Evolutionary conservation across 2,797 vertebrate genomes (phyloP), one percentile per base, ranked within the genome.

Genomic region (Kryptopterus vitreolus): DNA sequence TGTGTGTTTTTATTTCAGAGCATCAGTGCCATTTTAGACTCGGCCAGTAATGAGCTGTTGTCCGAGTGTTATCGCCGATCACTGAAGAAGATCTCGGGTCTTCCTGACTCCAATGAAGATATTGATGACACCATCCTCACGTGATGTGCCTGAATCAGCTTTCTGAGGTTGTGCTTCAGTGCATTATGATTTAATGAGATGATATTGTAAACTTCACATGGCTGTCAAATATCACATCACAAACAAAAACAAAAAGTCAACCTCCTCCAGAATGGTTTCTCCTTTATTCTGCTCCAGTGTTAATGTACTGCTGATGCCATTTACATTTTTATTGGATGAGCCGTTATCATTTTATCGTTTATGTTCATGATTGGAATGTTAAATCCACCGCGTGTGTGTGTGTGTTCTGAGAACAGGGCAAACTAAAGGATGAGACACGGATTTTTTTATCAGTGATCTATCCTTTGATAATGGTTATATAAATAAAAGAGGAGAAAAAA

Each of bases 81-180:
- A 31, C 88, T 99, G 89, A 95, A 95, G 93, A 99, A 98, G 90
- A 95, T 99, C 55, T 93, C 96, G 65, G 86, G 93, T 85, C 94
- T 94, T 85, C 92, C 92, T 0, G 98, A 99, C 90, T 96, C 96
- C 26, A 92, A 87, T 3, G 98, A 99, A 90, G 97, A 98, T 88
- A 95, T 99, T 0, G 98, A 99, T 0, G 98, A 99, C 89, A 99
- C 97, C 68, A 97, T 99, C 86, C 93, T 99, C 84, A 98, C 97
- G 87, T 99, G 96, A 99, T 90, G 66, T 80, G 88, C 79, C 38
- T 53, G 69, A 58, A 79, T 88, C 86, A 69, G 79, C 43, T 58
- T 53, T 43, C 10, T n/a, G 43, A 58, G 33, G 58, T 35, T 11
- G 55, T 43, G 13, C 70, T 33, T n/a, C 4, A 53, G 9, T 33